A percentile compares a stretch with the other conserved stretches of the same genome.
Conservation (phyloP, 2,888 invertebrate species). For the Gasteruption jaculator region DNA sequence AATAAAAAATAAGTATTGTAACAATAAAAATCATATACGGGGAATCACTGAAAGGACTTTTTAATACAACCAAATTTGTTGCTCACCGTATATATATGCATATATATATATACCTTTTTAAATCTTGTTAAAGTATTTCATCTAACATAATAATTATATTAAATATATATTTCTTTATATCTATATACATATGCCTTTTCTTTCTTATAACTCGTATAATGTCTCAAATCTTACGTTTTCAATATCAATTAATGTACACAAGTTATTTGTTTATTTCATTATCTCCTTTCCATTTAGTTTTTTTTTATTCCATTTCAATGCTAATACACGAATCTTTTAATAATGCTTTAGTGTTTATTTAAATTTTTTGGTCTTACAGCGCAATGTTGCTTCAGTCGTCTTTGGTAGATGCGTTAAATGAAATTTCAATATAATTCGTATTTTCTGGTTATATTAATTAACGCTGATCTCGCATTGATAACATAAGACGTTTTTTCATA, state of each 20-base stretch:
- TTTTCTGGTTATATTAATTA: constrained; percentile 23
- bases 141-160: constrained; percentile 35
- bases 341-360: too few relatives aligned
- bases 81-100: constrained; percentile 19
- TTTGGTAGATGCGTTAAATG: constrained; percentile 44
- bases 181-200: constrained; percentile 21
- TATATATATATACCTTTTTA: too few relatives aligned
- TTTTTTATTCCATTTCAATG: too few relatives aligned
- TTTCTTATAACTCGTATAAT: constrained; percentile 20
- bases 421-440: constrained; percentile 26
- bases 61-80: not conserved
- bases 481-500: constrained; percentile 30
- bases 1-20: too few relatives aligned
- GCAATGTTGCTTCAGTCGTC: constrained; percentile 43
- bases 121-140: constrained; percentile 42
- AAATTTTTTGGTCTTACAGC: constrained; percentile 38
- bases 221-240: constrained; percentile 24
- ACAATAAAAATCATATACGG: too few relatives aligned
- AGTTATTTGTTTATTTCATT: constrained; percentile 24
- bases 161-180: constrained; percentile 36
- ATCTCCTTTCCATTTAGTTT: constrained; percentile 18
- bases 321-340: too few relatives aligned
- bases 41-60: too few relatives aligned
- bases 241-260: constrained; percentile 25
- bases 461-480: constrained; percentile 25